Base-by-base conservation (phyloP, 2,888 invertebrate genomes). In the Meandrusa payeni region DNA sequence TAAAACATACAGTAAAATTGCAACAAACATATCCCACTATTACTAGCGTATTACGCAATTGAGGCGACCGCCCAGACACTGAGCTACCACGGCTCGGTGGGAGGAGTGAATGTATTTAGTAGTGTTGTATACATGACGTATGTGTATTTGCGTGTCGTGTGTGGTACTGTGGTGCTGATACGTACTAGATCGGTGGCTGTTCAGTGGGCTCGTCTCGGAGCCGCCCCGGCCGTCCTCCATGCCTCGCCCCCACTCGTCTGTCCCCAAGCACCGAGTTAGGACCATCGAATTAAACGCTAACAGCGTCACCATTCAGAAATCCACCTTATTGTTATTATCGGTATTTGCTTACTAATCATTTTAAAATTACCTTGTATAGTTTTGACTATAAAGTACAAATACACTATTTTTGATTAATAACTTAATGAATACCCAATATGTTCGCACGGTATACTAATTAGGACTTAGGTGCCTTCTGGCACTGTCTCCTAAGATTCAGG, bases 131-230 rank as follows among this genome's bases (percentile, higher is more conserved):
- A 1, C 9, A 6, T 13, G 29, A 13, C 10, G 22, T 22, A 29
- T 22, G 10, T 19, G 29, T 9, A 17, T n/a, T 4, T 23, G 3
- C 6, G 23, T 41, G 22, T 37, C 12, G 28, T 41, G 47, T 38
- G 28, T 2, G 39, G 39, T 41, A 36, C 26, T 27, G 37, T 10
- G n/a, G 33, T 41, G 24, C 13, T 26, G 20, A 75, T 90, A 94
- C 95, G 82, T 94, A 95, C 95, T 94, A 81, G 94, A 93, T 90
- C 93, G 89, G 85, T 94, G 94, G 66, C 93, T 93, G 85, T 93
- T 93, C 64, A 95, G 92, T 67, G 95, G 95, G 74, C 94, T 94
- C 82, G 94, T 93, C 90, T 95, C 95, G 67, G 93, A 93, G 69
- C 89, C 89, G 62, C 79, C 88, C 63, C 89, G 89, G 68, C 88